Conservation (phyloP, 1,140 invertebrate species). For the Cydia strobilella region DNA sequence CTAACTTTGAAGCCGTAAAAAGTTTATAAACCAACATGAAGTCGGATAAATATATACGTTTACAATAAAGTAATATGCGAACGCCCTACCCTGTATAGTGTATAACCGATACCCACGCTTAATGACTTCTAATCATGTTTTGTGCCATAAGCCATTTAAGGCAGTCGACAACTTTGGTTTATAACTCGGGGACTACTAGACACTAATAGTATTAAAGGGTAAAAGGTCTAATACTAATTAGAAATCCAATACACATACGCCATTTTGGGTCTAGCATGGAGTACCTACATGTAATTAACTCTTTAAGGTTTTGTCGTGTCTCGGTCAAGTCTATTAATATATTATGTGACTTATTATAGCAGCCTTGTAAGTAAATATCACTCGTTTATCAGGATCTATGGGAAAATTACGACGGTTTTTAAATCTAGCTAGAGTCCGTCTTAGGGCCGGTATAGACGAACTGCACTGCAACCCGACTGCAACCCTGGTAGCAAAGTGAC, state of each 20-base stretch:
- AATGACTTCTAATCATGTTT: constrained; percentile 32
- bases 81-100: background rate
- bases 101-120: constrained; percentile 24
- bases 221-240: background rate
- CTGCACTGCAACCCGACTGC: too few species aligned
- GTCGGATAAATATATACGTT: background rate
- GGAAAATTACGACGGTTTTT: background rate
- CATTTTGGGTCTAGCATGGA: background rate
- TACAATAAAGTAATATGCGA: background rate
- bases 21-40: background rate
- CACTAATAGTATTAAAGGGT: background rate
- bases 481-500: too few species aligned
- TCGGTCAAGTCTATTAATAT: constrained; percentile 14
- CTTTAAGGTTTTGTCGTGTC: constrained; percentile 18
- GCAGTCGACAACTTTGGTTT: constrained; percentile 20
- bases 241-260: background rate
- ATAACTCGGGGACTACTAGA: constrained; percentile 1
- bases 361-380: constrained; percentile 1
- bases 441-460: too few species aligned
- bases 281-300: background rate
- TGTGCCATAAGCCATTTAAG: constrained; percentile 30
- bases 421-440: background rate
- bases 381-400: background rate
- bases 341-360: background rate
- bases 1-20: background rate